phyloP scores from a whole-genome alignment of 2,797 vertebrate species.

The Acipenser ruthenus region DNA sequence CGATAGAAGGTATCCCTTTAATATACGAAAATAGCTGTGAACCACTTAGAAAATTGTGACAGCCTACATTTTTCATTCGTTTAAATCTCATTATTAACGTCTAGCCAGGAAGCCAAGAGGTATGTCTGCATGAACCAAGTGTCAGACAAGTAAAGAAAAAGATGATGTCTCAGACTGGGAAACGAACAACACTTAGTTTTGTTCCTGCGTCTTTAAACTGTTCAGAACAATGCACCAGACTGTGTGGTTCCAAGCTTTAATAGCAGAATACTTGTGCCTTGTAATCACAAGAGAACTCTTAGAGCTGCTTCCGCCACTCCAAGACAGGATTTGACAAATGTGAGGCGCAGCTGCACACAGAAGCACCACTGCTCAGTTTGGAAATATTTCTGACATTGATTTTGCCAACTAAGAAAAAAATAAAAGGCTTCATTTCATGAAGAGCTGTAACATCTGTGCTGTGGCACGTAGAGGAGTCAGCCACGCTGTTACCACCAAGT shows the following conservation, averaged over 20 bases:
- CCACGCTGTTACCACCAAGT: constrained; percentile 29
- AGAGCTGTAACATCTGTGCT: constrained; percentile 54
- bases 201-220: constrained; percentile 28
- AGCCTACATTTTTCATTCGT: constrained; percentile 24
- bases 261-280: constrained; percentile 23
- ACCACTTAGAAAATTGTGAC: constrained; percentile 15
- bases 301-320: constrained; percentile 46
- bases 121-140: no score
- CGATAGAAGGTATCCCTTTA: no score
- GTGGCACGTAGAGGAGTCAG: constrained; percentile 33
- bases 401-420: constrained; percentile 49
- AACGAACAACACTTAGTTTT: constrained; percentile 21
- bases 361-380: constrained; percentile 49
- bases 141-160: background rate
- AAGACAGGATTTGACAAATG: constrained; percentile 70
- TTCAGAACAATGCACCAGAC: constrained; percentile 19
- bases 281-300: constrained; percentile 45
- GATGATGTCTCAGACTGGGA: background rate
- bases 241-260: constrained; percentile 15
- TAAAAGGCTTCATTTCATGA: constrained; percentile 38
- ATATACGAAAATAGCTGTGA: no score
- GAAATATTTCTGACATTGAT: constrained; percentile 50
- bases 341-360: constrained; percentile 63
- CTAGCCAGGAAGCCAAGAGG: no score
- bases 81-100: no score